phyloP scores from a whole-genome alignment of 2,888 invertebrate species.

The Pachycephus smyrnensis region DNA sequence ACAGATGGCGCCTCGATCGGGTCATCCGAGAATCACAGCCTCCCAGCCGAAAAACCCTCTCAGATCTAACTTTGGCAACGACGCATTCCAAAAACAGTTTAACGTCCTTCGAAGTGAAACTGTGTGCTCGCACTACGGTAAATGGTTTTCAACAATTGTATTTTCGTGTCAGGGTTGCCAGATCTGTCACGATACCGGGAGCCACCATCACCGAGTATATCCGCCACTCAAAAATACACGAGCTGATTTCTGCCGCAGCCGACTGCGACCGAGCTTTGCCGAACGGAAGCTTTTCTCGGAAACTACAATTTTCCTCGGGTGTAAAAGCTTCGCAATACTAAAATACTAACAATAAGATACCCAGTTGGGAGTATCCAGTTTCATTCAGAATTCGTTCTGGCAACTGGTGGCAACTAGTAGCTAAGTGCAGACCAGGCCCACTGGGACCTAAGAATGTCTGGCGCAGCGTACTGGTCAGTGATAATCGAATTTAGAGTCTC shows the following conservation, averaged over 20 bases:
- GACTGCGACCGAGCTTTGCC: background rate
- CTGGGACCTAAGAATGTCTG: background rate
- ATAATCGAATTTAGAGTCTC: background rate
- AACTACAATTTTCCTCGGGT: background rate
- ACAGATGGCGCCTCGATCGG: constrained; percentile 78
- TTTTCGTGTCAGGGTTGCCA: constrained; percentile 56
- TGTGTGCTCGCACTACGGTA: constrained; percentile 50
- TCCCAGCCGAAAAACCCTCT: constrained; percentile 47
- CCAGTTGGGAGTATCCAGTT: background rate
- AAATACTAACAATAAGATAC: background rate
- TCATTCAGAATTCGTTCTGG: background rate
- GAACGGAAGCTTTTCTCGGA: background rate
- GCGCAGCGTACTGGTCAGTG: background rate
- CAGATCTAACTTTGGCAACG: constrained; percentile 48
- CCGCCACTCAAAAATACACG: background rate
- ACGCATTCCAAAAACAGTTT: constrained; percentile 63
- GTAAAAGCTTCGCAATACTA: background rate
- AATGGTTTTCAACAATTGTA: constrained; percentile 54
- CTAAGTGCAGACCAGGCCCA: background rate
- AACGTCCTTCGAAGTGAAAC: constrained; percentile 40
- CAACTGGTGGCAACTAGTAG: background rate
- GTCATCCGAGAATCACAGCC: constrained; percentile 73
- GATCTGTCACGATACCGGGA: constrained; percentile 29
- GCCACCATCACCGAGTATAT: background rate
- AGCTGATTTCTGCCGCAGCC: background rate